phyloP scores from a whole-genome alignment of 2,888 invertebrate species.

The Melanchra persicariae region DNA sequence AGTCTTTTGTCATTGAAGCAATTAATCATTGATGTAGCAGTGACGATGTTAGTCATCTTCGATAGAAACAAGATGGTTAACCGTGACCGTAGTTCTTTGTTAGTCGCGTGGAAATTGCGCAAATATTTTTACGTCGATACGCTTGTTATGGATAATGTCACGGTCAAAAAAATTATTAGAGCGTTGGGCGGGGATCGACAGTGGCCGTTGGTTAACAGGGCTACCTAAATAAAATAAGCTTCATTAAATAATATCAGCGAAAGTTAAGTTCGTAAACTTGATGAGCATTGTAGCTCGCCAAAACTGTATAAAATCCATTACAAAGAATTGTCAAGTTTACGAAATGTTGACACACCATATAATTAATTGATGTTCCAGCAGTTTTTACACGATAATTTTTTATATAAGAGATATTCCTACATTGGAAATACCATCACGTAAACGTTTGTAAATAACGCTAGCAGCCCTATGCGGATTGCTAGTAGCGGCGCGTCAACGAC shows the following conservation, averaged over 20 bases:
- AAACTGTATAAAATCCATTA: no score
- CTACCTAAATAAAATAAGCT: conserved; percentile 5
- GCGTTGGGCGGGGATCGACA: conserved; percentile 43
- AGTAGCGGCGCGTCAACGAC: conserved; percentile 73
- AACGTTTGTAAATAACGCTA: conserved; percentile 60
- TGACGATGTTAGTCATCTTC: conserved; percentile 59
- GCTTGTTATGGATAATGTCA: conserved; percentile 67
- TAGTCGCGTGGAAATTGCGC: conserved; percentile 63
- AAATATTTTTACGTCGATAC: conserved; percentile 63
- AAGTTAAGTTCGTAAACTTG: background rate
- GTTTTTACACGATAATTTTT: conserved; percentile 29
- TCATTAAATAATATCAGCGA: background rate
- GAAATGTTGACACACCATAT: background rate
- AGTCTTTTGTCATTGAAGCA: conserved; percentile 62
- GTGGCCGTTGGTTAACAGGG: conserved; percentile 36
- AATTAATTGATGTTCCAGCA: conserved; percentile 12
- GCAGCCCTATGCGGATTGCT: conserved; percentile 68
- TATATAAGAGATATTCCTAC: conserved; percentile 19
- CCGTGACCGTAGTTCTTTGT: conserved; percentile 58
- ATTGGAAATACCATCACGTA: conserved; percentile 65
- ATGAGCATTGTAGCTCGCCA: background rate
- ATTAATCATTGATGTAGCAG: conserved; percentile 58
- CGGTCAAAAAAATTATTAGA: conserved; percentile 68
- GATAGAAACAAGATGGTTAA: conserved; percentile 64
- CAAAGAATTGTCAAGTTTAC: background rate